A percentile compares a stretch with the other conserved stretches of the same genome.
Evolutionary conservation across 2,888 invertebrate species (phyloP).

Genomic region (Drosophila aldrichi): DNA sequence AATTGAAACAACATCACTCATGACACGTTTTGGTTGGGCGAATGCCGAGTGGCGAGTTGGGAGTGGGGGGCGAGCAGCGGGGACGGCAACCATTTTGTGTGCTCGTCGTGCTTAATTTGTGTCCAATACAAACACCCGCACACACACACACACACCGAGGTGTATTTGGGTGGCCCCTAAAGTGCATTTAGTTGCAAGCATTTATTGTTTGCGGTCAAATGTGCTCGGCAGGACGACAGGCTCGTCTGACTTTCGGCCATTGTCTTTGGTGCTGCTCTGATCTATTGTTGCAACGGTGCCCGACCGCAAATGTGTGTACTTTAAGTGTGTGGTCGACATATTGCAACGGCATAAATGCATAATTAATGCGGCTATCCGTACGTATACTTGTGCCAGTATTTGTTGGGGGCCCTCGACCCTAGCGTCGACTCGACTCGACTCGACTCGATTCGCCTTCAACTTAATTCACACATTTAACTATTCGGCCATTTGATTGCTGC

Average conservation of each 20-base stretch:
- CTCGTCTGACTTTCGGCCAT: constrained; percentile 46
- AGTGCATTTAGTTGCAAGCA: constrained; percentile 82
- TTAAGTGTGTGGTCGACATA: constrained; percentile 65
- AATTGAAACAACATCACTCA: constrained; percentile 83
- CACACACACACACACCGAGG: constrained; percentile 16
- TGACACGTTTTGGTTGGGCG: constrained; percentile 75
- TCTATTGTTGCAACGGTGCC: constrained; percentile 60
- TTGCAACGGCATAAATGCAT: constrained; percentile 81
- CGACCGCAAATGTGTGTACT: constrained; percentile 31
- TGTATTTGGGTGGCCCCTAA: constrained; percentile 64
- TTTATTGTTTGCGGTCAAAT: constrained; percentile 81
- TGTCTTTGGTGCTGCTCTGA: constrained; percentile 64
- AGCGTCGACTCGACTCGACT: not conserved
- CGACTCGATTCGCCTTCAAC: constrained; percentile 46
- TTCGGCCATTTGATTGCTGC: constrained; percentile 45
- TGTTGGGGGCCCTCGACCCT: constrained; percentile 24
- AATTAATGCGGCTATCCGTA: constrained; percentile 81
- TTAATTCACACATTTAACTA: constrained; percentile 61
- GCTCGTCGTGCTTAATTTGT: constrained; percentile 79
- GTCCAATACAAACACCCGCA: constrained; percentile 47
- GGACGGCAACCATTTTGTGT: constrained; percentile 65
- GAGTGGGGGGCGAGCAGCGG: constrained; percentile 10
- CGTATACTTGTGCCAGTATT: constrained; percentile 37
- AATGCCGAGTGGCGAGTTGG: not conserved
- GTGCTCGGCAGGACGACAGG: constrained; percentile 51